These are phyloP conservation scores for Coregonus ussuriensis DNA, from an alignment of 2,797 vertebrate genomes.

Conservation along the genomic window DNA sequence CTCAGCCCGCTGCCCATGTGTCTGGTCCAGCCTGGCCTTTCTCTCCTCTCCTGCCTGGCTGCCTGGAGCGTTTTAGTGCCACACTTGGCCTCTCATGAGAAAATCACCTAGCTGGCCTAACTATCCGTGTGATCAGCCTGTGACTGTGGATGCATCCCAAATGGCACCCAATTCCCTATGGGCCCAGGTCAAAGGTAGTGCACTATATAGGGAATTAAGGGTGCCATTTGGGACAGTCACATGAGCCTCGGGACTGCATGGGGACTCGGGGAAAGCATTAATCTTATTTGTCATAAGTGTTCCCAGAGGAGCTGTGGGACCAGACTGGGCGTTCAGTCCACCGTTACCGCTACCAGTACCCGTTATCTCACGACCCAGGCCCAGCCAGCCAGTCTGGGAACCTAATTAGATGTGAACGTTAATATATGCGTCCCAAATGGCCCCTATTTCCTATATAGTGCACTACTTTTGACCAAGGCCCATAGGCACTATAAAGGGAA, in stretches of 20 bases:
- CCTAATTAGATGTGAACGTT: conserved; percentile 78
- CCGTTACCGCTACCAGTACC: conserved; percentile 47
- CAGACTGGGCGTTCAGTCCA: conserved; percentile 29
- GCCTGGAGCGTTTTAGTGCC: neutral
- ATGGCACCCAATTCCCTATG: neutral
- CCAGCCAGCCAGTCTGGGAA: conserved; percentile 72
- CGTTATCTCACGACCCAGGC: conserved; percentile 49
- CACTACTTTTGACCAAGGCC: neutral
- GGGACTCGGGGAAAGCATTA: conserved; percentile 43
- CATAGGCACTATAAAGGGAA: neutral
- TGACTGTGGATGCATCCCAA: neutral
- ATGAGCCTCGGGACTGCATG: conserved; percentile 33
- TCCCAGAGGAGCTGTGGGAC: conserved; percentile 31
- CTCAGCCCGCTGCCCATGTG: neutral
- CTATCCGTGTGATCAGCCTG: conserved; percentile 38
- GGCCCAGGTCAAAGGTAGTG: neutral
- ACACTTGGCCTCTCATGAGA: conserved; percentile 31
- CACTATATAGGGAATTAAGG: neutral
- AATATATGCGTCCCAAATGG: conserved; percentile 13
- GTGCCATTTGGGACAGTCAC: neutral
- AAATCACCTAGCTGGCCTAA: conserved; percentile 32
- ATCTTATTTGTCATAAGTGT: conserved; percentile 60
- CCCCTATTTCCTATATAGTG: neutral
- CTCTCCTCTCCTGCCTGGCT: neutral
- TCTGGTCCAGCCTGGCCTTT: neutral